A percentile compares a stretch with the other conserved stretches of the same genome.
These are phyloP conservation scores for Drosophila equinoxialis DNA, from an alignment of 1,140 invertebrate species.

Conservation along the genomic window DNA sequence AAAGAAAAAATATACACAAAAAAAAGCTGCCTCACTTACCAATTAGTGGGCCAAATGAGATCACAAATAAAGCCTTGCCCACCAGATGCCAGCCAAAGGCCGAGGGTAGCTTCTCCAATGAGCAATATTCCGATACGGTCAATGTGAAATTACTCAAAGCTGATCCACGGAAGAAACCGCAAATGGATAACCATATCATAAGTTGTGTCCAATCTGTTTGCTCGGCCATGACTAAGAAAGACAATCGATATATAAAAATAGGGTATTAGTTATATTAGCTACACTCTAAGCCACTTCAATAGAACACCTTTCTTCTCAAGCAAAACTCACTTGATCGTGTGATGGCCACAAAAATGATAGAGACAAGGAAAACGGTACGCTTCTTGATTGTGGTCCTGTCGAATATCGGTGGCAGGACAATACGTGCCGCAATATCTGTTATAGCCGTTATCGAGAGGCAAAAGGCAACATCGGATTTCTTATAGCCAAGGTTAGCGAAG, in stretches of 20 bases:
- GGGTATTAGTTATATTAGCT: neutral
- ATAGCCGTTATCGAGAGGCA: slow-evolving; percentile 89
- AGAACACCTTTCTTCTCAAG: neutral
- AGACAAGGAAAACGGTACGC: slow-evolving; percentile 88
- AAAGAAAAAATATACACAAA: neutral
- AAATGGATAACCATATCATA: slow-evolving; percentile 87
- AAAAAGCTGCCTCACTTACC: slow-evolving; percentile 84
- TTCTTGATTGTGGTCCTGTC: slow-evolving; percentile 87
- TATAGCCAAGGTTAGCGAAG: slow-evolving; percentile 86
- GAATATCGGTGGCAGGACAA: slow-evolving; percentile 88
- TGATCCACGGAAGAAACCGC: slow-evolving; percentile 88
- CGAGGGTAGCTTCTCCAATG: slow-evolving; percentile 88
- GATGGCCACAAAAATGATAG: slow-evolving; percentile 87
- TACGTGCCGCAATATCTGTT: slow-evolving; percentile 88
- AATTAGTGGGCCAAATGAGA: slow-evolving; percentile 87
- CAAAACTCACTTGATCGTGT: slow-evolving; percentile 87
- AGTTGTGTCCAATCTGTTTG: slow-evolving; percentile 87
- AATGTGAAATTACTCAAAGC: slow-evolving; percentile 90
- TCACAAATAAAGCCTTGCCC: slow-evolving; percentile 88
- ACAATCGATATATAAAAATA: neutral
- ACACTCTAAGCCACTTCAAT: neutral
- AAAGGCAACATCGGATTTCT: slow-evolving; percentile 87
- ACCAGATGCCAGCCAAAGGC: slow-evolving; percentile 91
- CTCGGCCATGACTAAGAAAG: slow-evolving; percentile 85
- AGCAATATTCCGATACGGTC: slow-evolving; percentile 89